Base-by-base conservation (phyloP, 2,888 invertebrate genomes). In the Leptinotarsa rubiginosa region DNA sequence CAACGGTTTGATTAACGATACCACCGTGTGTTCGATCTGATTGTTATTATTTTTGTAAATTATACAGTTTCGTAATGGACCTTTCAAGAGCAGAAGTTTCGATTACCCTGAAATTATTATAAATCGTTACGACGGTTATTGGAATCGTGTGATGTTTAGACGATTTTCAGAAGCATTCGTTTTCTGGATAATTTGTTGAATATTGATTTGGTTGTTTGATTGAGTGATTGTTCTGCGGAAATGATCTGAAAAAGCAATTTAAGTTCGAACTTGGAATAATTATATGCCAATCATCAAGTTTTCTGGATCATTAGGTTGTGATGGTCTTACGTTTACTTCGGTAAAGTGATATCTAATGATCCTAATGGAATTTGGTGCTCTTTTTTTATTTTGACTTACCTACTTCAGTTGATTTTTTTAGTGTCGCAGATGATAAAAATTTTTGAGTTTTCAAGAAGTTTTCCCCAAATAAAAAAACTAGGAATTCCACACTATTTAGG, bases 61-160 rank as follows among this genome's bases (percentile, higher is more conserved):
- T 62, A 62, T 41, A 31, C 20, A 7, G 75, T 74, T 74, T 66
- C 75, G 77, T 81, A 79, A 81, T 81, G 78, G 80, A 80, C 80
- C 81, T 80, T 78, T 81, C 81, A 79, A 70, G 72, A 72, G 73
- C 81, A 81, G 81, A 74, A 70, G 72, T 80, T 80, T 79, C 80
- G 78, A 79, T 80, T 78, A 80, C 77, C 65, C 50, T 56, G 68
- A 74, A 80, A 80, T 78, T 78, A 79, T 80, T 79, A 80, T 81
- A 80, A 81, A 81, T 81, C 77, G 78, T 77, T 72, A 76, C 72
- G 62, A 50, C 50, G 16, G 74, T 70, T 74, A 72, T 69, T 72
- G 74, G 74, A 76, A 77, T 50, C 25, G 49, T 67, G 66, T 72
- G 72, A 69, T 62, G 56, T 31, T 54, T 52, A 65, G 31, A 50